phyloP scores from a whole-genome alignment of 2,797 vertebrate genomes.

The Taenioides sp. region DNA sequence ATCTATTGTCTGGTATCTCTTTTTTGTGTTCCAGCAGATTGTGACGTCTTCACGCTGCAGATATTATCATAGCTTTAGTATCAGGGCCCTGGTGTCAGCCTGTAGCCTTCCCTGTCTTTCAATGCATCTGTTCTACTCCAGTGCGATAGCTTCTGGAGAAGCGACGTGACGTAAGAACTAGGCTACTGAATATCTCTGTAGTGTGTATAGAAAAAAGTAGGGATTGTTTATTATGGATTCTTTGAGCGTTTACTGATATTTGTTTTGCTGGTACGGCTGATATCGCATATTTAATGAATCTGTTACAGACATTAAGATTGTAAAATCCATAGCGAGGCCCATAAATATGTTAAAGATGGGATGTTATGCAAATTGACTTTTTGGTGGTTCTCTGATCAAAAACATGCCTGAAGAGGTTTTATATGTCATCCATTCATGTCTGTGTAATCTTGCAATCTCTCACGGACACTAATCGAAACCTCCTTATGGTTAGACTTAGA shows the following conservation, averaged over 20 bases:
- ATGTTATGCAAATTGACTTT: no score
- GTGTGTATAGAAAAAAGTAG: not conserved
- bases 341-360: no score
- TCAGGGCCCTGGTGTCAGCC: constrained; percentile 56
- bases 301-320: no score
- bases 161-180: constrained; percentile 11
- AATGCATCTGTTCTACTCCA: constrained; percentile 28
- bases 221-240: not conserved
- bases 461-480: no score
- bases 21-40: not conserved
- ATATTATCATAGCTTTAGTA: constrained; percentile 16
- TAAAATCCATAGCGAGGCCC: no score
- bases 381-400: no score
- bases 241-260: not conserved
- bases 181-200: constrained; percentile 6
- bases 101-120: constrained; percentile 54
- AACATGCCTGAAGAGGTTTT: no score
- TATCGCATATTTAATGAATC: no score
- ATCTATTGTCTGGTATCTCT: constrained; percentile 22
- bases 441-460: no score
- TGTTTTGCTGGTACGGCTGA: not conserved
- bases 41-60: not conserved
- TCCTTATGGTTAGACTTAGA: no score
- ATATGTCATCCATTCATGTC: no score
- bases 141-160: constrained; percentile 14